phyloP scores from a whole-genome alignment of 2,797 vertebrate genomes.

The Nothura maculosa region DNA sequence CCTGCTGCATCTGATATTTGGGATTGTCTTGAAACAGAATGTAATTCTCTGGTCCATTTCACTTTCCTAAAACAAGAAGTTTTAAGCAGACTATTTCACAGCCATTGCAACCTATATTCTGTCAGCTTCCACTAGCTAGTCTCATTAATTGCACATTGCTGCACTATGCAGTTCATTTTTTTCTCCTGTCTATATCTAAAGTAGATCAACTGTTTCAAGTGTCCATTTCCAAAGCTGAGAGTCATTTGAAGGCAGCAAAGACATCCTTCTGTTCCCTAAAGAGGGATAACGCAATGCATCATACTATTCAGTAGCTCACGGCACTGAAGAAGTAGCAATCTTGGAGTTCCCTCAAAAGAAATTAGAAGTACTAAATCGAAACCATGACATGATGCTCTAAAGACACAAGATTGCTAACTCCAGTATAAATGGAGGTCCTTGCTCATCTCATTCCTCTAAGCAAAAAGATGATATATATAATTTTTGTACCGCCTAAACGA shows the following conservation, averaged over 20 bases:
- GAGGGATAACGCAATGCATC: fast-evolving
- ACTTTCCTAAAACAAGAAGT: background rate
- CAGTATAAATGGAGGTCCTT: background rate
- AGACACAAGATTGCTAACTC: fast-evolving
- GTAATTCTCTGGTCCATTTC: background rate
- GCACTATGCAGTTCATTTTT: background rate
- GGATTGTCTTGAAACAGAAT: background rate
- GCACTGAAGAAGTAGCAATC: background rate
- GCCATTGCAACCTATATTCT: background rate
- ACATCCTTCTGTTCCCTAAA: background rate
- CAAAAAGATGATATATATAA: background rate
- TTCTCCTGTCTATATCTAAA: constrained; percentile 19
- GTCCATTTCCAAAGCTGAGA: background rate
- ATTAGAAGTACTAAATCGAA: background rate
- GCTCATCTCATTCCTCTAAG: background rate
- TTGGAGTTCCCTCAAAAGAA: background rate
- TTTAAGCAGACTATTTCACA: constrained; percentile 10
- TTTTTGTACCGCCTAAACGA: background rate
- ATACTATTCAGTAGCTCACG: background rate
- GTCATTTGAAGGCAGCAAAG: background rate
- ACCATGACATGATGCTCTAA: background rate
- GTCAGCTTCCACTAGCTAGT: background rate
- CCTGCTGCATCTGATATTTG: background rate
- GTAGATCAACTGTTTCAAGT: background rate
- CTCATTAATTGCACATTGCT: background rate